A percentile compares a stretch with the other conserved stretches of the same genome.
These are phyloP conservation scores for Limnephilus marmoratus DNA, from an alignment of 2,888 invertebrate species.

Conservation along the genomic window DNA sequence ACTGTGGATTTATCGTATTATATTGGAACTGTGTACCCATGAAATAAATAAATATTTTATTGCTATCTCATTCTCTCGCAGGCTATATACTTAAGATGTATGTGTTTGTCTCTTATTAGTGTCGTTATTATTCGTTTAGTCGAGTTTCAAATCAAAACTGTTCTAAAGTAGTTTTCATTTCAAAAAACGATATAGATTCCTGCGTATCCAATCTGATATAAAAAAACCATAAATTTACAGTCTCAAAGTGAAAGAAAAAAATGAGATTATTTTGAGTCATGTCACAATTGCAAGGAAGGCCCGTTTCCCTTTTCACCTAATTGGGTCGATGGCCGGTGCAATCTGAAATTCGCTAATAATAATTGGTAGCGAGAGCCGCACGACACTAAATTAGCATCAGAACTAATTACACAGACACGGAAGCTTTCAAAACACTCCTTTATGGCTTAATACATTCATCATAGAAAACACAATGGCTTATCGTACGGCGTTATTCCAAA, in stretches of 20 bases:
- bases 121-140: too few relatives aligned
- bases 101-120: too few relatives aligned
- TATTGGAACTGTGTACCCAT: too few relatives aligned
- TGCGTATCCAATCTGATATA: too few relatives aligned
- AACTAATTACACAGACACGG: slow-evolving; percentile 18
- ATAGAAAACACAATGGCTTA: not conserved
- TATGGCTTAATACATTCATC: not conserved
- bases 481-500: not conserved
- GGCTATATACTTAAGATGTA: too few relatives aligned
- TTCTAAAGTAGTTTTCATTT: too few relatives aligned
- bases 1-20: too few relatives aligned
- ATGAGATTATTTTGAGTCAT: not conserved
- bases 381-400: not conserved
- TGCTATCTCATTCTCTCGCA: too few relatives aligned
- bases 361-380: slow-evolving; percentile 5
- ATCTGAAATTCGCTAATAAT: not conserved
- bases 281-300: not conserved
- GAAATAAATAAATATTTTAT: too few relatives aligned
- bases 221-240: too few relatives aligned
- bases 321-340: slow-evolving; percentile 6
- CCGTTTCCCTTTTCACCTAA: slow-evolving; percentile 3
- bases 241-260: not conserved
- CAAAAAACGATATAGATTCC: too few relatives aligned
- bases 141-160: too few relatives aligned
- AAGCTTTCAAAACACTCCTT: slow-evolving; percentile 26